Evolutionary conservation across 2,888 invertebrate species (phyloP), one percentile per base, ranked within the genome.

Genomic region (Sarcophaga carnaria): DNA sequence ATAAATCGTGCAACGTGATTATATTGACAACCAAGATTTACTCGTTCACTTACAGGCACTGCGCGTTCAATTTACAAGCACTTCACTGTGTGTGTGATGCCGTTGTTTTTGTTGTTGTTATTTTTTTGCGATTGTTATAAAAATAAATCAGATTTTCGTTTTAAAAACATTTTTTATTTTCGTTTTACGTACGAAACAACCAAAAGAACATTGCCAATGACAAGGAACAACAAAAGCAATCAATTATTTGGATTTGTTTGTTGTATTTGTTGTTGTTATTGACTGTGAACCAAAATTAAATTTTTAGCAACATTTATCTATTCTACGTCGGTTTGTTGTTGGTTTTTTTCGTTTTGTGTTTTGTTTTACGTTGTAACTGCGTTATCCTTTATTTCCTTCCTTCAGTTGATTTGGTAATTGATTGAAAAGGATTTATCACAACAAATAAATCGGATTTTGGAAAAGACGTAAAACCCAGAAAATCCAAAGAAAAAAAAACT

Each of bases 341-440:
- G 59, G 59, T 81, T 37, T 60, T 45, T n/a, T n/a, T 49, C 66
- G 37, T 37, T 8, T 69, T 60, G 11, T n/a, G 10, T 47, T 72
- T 59, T 71, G 12, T n/a, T 67, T 20, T 47, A 49, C 22, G 25
- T 64, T 4, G 25, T 1, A 70, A 69, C 70, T 8, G 37, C 37
- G 37, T 37, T 37, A 54, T 63, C 59, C 25, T 45, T 72, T 54
- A 64, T 69, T 60, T 64, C n/a, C 76, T 76, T 60, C 47, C 76
- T 76, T 60, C 47, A 10, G n/a, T 71, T 49, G 71, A 14, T 79
- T 77, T 72, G 25, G 76, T 75, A 78, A 82, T 85, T 82, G 85
- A 82, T 82, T 85, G 75, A 64, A 85, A 79, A 45, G 71, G 82
- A 85, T 85, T 85, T 85, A 79, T 82, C 81, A 78, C 74, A 82